Conservation (phyloP, 2,797 vertebrate genomes). For the Garrulus glandarius region DNA sequence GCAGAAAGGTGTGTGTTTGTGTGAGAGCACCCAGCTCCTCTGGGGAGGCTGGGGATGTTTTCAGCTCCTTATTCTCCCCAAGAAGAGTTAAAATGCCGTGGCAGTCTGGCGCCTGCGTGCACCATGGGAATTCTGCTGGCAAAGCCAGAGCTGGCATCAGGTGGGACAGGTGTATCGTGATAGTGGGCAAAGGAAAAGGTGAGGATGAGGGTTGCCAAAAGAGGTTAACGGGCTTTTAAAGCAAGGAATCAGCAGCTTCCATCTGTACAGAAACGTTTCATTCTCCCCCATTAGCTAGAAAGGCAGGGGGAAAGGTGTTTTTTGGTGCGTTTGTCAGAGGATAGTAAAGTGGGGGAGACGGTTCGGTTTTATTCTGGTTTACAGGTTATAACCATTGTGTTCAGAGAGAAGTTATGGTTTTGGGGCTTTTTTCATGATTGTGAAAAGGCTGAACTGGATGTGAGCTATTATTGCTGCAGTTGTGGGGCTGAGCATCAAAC, state of each 20-base stretch:
- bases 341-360: background rate
- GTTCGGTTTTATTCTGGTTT: background rate
- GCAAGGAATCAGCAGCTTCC: background rate
- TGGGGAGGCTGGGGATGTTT: conserved; percentile 9
- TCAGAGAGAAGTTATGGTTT: background rate
- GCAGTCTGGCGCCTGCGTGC: conserved; percentile 23
- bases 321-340: background rate
- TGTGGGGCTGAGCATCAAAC: conserved; percentile 75
- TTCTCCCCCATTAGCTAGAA: background rate
- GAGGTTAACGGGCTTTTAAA: background rate
- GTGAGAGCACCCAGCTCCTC: background rate
- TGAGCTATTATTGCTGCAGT: conserved; percentile 50
- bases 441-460: conserved; percentile 70
- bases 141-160: conserved; percentile 35
- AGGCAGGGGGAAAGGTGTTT: background rate
- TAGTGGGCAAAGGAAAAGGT: conserved; percentile 39
- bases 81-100: conserved; percentile 53
- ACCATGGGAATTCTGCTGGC: conserved; percentile 61
- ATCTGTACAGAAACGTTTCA: background rate
- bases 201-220: conserved; percentile 25
- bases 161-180: conserved; percentile 38
- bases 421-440: conserved; percentile 43
- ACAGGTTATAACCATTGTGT: background rate
- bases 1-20: background rate
- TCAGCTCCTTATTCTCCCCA: background rate